Evolutionary conservation across 2,113 vertebrate species (phyloP), one percentile per base, ranked within the genome.

Genomic region (Sphyrna mokarran): DNA sequence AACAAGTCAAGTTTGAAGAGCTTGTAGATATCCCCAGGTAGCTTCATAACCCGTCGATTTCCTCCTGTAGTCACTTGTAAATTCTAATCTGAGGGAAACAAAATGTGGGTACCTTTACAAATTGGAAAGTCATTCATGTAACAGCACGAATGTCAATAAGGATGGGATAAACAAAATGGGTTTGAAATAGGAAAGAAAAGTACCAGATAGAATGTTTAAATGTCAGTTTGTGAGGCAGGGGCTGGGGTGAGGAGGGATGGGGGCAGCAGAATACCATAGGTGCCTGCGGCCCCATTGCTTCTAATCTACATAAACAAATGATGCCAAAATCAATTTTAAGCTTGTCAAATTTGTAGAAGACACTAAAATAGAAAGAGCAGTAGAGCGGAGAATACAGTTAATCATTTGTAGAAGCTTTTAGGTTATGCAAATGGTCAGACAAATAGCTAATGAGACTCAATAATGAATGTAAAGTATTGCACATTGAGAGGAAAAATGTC

Each of bases 371-470:
- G 61, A 93, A 93, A 93, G 89, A 93, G 89, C 89, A 93, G 89
- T 63, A 93, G 89, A 68, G 89, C 89, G 61, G 89, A 66, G 89
- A 93, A 93, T 93, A 93, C 89, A 93, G 89, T 93, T 93, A 93
- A 93, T 93, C 89, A 93, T 93, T 93, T 93, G 89, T 33, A 66
- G 89, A 93, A 93, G 89, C 89, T 93, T 66, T 93, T 93, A 66
- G 61, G 89, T 93, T 93, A 93, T 93, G 89, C 61, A 93, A 93
- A 93, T 93, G 61, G 89, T 93, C 89, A 93, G 89, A 66, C 89
- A 93, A 93, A 93, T 93, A 93, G 89, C 89, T 93, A 93, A 93
- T 93, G 89, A 93, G 89, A 93, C 63, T 93, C 89, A 93, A 93
- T 93, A 93, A 93, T 93, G 89, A 93, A 93, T 93, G 89, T 93